Conservation (phyloP, 2,113 vertebrate species). For the Sylvicapra grimmia region DNA sequence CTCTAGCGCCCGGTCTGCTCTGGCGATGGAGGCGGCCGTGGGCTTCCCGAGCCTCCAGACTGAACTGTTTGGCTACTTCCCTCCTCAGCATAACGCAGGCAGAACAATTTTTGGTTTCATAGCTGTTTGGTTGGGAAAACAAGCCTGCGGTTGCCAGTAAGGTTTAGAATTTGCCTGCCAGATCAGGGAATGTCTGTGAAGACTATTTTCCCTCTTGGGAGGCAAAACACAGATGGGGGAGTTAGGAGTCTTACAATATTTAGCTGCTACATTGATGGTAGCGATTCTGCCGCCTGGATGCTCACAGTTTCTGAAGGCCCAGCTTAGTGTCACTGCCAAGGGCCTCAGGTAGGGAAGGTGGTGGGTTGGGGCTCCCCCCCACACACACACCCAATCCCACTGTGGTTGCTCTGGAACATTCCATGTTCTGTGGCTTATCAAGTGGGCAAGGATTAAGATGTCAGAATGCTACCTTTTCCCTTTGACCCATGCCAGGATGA, state of each 20-base stretch:
- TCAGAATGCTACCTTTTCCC: background rate
- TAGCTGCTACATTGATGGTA: conserved; percentile 78
- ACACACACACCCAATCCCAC: background rate
- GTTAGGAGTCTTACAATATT: conserved; percentile 79
- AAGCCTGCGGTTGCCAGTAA: conserved; percentile 76
- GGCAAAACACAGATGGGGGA: conserved; percentile 84
- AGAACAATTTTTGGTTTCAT: conserved; percentile 75
- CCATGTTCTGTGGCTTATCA: background rate
- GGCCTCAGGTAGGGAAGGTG: background rate
- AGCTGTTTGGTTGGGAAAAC: conserved; percentile 81
- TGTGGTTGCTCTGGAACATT: background rate
- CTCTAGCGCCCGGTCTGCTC: background rate
- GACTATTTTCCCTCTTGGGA: conserved; percentile 83
- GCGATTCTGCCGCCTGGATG: conserved; percentile 71
- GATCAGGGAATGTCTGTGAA: conserved; percentile 79
- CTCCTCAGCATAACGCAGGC: conserved; percentile 71
- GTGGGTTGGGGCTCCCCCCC: background rate
- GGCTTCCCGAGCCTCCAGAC: conserved; percentile 63
- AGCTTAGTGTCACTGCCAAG: conserved; percentile 49
- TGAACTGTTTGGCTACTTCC: conserved; percentile 73
- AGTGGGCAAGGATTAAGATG: no score
- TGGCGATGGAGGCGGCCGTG: rapidly evolving
- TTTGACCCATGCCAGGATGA: background rate
- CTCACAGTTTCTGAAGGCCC: conserved; percentile 66
- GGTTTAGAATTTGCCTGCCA: conserved; percentile 81